Base-by-base conservation (phyloP, 2,797 vertebrate species). In the Denticeps clupeoides region DNA sequence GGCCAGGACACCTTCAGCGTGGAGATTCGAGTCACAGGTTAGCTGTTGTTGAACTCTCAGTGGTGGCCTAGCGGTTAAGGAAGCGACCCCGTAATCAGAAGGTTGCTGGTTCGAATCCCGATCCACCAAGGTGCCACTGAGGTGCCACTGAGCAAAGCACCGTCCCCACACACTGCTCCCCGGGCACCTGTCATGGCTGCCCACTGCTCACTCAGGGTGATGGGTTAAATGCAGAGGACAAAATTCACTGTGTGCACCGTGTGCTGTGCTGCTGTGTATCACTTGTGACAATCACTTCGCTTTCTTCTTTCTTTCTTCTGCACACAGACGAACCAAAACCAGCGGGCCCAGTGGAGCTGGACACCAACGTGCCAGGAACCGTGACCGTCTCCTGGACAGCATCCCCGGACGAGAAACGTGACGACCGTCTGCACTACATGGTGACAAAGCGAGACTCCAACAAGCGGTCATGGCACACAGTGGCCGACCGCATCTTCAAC, bases 11-110 rank as follows among this genome's bases (percentile, higher is more conserved):
- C 80, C 10, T 72, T 81, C 56, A 87, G 71, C 64, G 71, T 90
- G 81, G 77, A 83, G 67, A 81, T 97, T 29, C 81, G 80, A 68
- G 83, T 92, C 47, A 85, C 86, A 77, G 92, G 92, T 97, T 70
- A 78, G 61, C 22, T 12, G 29, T 3, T 22, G 24, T 16, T 35
- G 9, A 7, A 31, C 27, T 11, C 25, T 24, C 24, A 25, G 32
- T 32, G 32, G 29, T 12, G 13, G n/a, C 31, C 28, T 31, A 31
- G 31, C 4, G 23, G 24, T 24, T n/a, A n/a, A n/a, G n/a, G n/a
- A n/a, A n/a, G n/a, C n/a, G n/a, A n/a, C n/a, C n/a, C n/a, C n/a
- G n/a, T n/a, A n/a, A n/a, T n/a, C n/a, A n/a, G n/a, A n/a, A n/a
- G n/a, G n/a, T n/a, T n/a, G n/a, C n/a, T n/a, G n/a, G n/a, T n/a